Percentiles rank a stretch among this genome's conserved stretches.
phyloP scores from a whole-genome alignment of 2,888 invertebrate genomes.

The Drosophila ezoana region DNA sequence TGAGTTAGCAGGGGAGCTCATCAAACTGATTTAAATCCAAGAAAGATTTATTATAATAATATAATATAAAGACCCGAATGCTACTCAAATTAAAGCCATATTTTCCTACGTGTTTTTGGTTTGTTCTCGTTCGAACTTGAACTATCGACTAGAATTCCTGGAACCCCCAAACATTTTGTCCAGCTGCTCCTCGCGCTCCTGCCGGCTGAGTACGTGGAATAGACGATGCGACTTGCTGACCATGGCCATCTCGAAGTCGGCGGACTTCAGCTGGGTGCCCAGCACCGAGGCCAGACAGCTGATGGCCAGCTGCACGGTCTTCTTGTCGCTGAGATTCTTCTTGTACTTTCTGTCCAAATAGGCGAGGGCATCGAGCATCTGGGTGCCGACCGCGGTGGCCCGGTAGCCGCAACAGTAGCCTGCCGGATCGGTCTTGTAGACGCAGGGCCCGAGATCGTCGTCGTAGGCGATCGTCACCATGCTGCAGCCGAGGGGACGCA shows the following conservation, averaged over 20 bases:
- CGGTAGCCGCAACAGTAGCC: background rate
- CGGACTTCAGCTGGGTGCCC: fast-evolving
- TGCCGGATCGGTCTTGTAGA: background rate
- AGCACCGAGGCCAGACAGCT: background rate
- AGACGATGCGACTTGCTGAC: background rate
- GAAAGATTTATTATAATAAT: too few relatives aligned
- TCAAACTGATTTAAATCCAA: too few relatives aligned
- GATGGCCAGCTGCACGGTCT: background rate
- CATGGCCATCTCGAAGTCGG: background rate
- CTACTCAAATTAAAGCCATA: too few relatives aligned
- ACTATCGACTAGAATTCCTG: background rate
- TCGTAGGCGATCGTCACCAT: background rate
- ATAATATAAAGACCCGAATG: too few relatives aligned
- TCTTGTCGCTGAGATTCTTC: fast-evolving
- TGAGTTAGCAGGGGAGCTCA: too few relatives aligned
- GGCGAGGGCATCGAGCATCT: background rate
- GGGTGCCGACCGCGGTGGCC: background rate
- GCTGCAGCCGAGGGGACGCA: background rate
- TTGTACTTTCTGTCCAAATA: background rate
- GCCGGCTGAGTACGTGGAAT: background rate
- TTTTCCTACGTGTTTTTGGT: too few relatives aligned
- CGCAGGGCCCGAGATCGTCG: fast-evolving
- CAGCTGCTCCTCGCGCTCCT: background rate
- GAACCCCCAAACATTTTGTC: fast-evolving
- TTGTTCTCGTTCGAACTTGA: too few relatives aligned